Evolutionary conservation across 2,888 invertebrate species (phyloP).

Genomic region (Tachina grossa): DNA sequence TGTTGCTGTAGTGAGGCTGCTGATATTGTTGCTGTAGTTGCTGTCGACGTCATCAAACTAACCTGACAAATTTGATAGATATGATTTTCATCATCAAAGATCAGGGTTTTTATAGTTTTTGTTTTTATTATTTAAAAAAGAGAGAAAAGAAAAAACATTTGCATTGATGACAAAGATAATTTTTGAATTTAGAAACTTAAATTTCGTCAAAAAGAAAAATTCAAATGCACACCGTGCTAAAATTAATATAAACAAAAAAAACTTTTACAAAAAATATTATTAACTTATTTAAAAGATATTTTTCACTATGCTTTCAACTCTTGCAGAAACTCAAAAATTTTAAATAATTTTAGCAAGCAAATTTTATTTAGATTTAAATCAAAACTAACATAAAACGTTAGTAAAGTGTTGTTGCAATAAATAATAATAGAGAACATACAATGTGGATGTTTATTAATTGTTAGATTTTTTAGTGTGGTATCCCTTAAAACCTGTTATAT

Average conservation of each 20-base stretch:
- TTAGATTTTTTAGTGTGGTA: background rate
- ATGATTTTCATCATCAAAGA: slow-evolving; percentile 65
- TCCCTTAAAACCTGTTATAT: background rate
- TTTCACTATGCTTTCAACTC: background rate
- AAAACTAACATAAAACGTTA: slow-evolving; percentile 6
- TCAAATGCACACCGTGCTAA: background rate
- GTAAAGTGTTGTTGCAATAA: background rate
- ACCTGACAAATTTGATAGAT: slow-evolving; percentile 78
- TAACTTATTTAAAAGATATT: background rate
- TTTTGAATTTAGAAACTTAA: slow-evolving; percentile 30
- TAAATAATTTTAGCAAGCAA: slow-evolving; percentile 15
- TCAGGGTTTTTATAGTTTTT: slow-evolving; percentile 31
- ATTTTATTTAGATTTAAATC: background rate
- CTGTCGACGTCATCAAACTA: slow-evolving; percentile 82
- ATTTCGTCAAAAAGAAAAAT: background rate
- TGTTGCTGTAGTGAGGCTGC: slow-evolving; percentile 60
- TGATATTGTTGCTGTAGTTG: slow-evolving; percentile 73
- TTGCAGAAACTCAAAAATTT: slow-evolving; percentile 8
- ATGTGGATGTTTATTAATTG: background rate
- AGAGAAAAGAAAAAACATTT: slow-evolving; percentile 54
- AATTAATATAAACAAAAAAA: background rate
- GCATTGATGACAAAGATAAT: slow-evolving; percentile 65
- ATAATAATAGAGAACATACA: background rate
- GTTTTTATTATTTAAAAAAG: slow-evolving; percentile 41
- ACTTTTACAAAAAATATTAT: background rate